These are phyloP conservation scores for Helicoverpa armigera DNA, from an alignment of 1,140 invertebrate genomes.

Conservation along the genomic window DNA sequence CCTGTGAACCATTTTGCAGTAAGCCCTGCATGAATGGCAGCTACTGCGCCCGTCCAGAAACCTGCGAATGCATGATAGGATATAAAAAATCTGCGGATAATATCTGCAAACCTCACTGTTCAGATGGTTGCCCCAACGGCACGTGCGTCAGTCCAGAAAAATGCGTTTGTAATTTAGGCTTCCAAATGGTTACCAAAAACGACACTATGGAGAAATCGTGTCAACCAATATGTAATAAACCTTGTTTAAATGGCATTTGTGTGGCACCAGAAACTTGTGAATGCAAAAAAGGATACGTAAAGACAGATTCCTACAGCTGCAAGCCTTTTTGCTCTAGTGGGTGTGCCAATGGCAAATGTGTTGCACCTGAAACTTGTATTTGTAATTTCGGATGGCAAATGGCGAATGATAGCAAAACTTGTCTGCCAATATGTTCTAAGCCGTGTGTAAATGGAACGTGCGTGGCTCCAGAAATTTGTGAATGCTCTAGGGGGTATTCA, in stretches of 20 bases:
- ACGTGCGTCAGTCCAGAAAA: slow-evolving; percentile 17
- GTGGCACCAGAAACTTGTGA: slow-evolving; percentile 66
- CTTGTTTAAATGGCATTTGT: slow-evolving; percentile 57
- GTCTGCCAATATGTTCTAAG: slow-evolving; percentile 14
- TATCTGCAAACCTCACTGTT: not conserved
- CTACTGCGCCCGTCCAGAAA: slow-evolving; percentile 41
- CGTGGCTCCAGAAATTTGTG: slow-evolving; percentile 82
- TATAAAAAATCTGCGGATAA: slow-evolving; percentile 37
- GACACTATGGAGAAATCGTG: slow-evolving; percentile 55
- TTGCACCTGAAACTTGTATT: slow-evolving; percentile 58
- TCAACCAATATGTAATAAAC: slow-evolving; percentile 45
- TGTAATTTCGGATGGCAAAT: slow-evolving; percentile 19
- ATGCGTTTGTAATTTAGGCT: slow-evolving; percentile 8
- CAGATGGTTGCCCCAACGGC: slow-evolving; percentile 4
- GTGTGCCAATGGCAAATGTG: slow-evolving; percentile 44
- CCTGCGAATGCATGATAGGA: slow-evolving; percentile 55
- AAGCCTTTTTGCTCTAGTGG: not conserved
- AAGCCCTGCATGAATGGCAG: slow-evolving; percentile 52
- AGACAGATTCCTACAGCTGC: not conserved
- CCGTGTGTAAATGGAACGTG: slow-evolving; percentile 85
- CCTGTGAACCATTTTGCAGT: slow-evolving; percentile 31
- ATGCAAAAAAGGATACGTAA: slow-evolving; percentile 69
- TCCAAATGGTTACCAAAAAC: not conserved
- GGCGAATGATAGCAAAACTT: slow-evolving; percentile 24
- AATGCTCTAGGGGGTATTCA: not conserved